phyloP scores from a whole-genome alignment of 92 coral and sea anemone genomes.

The Porites lobata region DNA sequence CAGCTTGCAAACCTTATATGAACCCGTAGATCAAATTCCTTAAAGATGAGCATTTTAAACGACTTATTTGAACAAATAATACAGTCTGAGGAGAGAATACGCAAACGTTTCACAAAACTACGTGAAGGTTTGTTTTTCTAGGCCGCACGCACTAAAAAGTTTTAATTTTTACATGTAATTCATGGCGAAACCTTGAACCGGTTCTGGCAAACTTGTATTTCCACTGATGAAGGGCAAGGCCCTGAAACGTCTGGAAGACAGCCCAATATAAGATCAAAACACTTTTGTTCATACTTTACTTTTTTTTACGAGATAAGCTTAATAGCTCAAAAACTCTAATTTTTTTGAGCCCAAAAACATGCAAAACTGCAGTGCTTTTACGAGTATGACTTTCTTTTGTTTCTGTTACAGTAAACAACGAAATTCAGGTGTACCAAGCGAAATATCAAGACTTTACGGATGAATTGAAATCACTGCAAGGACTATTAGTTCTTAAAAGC shows the following conservation, averaged over 20 bases:
- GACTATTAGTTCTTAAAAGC: constrained; percentile 79
- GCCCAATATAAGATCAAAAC: too few species aligned
- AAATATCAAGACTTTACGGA: constrained; percentile 80
- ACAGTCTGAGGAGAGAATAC: constrained; percentile 93
- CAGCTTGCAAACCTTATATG: too few species aligned
- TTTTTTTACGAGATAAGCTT: too few species aligned
- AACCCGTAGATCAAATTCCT: neutral
- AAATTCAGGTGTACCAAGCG: constrained; percentile 73
- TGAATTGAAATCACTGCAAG: constrained; percentile 88
- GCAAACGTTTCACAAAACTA: constrained; percentile 84
- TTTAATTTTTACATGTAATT: neutral
- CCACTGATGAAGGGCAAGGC: too few species aligned
- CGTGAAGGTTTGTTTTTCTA: constrained; percentile 74
- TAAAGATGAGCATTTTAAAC: constrained; percentile 77
- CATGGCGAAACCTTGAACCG: neutral
- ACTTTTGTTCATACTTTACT: too few species aligned
- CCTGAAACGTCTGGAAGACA: too few species aligned
- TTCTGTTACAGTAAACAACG: constrained; percentile 71
- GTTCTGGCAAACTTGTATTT: neutral
- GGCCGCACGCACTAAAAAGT: neutral
- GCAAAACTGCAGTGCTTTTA: neutral
- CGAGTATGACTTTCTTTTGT: neutral
- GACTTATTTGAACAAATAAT: constrained; percentile 93
- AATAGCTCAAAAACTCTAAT: neutral
- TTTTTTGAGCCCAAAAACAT: neutral